Evolutionary conservation across 2,797 vertebrate species (phyloP).

Genomic region (Yasuhikotakia modesta): DNA sequence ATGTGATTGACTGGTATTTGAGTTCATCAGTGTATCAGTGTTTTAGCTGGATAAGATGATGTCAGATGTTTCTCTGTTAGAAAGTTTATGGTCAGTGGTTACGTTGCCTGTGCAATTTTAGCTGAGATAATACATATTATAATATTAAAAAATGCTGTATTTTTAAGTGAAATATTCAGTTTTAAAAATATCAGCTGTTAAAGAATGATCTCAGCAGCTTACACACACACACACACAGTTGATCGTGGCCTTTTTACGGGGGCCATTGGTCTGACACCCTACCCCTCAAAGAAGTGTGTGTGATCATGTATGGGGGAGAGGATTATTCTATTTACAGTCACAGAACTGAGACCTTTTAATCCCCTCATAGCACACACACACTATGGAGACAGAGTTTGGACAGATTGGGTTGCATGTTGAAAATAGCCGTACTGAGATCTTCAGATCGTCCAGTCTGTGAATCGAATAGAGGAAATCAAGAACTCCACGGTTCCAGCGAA

Average conservation of each 20-base stretch:
- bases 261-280: conserved; percentile 43
- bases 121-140: too few relatives aligned
- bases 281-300: conserved; percentile 45
- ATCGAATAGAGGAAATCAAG: conserved; percentile 18
- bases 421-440: conserved; percentile 74
- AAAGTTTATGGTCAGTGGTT: conserved; percentile 11
- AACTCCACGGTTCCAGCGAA: conserved; percentile 25
- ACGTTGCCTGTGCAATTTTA: neutral
- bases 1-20: conserved; percentile 7
- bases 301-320: conserved; percentile 56
- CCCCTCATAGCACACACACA: conserved; percentile 56
- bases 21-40: neutral
- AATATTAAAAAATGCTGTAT: neutral
- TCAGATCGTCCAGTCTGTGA: conserved; percentile 49
- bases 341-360: conserved; percentile 73
- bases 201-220: neutral
- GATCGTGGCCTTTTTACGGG: conserved; percentile 23
- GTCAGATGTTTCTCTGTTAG: neutral
- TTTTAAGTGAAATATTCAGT: neutral
- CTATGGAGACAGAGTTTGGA: conserved; percentile 62
- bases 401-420: conserved; percentile 77
- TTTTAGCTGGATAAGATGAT: neutral
- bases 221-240: neutral
- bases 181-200: neutral
- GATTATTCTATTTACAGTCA: conserved; percentile 77